Evolutionary conservation across 2,888 invertebrate species (phyloP).

Genomic region (Toxonevra muliebris): DNA sequence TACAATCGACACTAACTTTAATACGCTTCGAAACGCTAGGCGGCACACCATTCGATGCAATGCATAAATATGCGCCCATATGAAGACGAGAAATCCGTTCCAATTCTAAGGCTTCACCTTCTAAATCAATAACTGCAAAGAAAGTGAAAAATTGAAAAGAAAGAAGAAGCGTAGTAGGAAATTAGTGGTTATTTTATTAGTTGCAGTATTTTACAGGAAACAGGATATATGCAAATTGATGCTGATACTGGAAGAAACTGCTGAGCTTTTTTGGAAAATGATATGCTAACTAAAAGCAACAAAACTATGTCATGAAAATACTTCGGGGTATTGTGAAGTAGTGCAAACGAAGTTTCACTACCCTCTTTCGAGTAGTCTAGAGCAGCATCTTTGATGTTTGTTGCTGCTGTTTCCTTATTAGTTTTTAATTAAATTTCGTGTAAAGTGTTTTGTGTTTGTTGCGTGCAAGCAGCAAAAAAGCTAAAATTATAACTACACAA

Average conservation of each 20-base stretch:
- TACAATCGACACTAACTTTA: constrained; percentile 93
- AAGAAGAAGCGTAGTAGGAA: constrained; percentile 4
- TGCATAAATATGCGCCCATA: constrained; percentile 93
- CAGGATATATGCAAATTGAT: no score
- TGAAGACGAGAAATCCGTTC: constrained; percentile 85
- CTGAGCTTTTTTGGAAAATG: no score
- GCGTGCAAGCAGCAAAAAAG: constrained; percentile 21
- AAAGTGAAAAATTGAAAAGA: constrained; percentile 8
- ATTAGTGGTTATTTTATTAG: not conserved
- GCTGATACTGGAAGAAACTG: no score
- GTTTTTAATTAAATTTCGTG: constrained; percentile 39
- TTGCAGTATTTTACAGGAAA: no score
- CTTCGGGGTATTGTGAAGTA: no score
- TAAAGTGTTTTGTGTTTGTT: constrained; percentile 21
- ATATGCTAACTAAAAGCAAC: no score
- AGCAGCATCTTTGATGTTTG: not conserved
- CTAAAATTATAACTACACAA: no score
- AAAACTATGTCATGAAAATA: no score
- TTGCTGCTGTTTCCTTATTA: constrained; percentile 28
- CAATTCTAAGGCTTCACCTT: constrained; percentile 85
- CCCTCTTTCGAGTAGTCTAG: no score
- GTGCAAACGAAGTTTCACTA: no score
- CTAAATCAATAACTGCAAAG: constrained; percentile 79
- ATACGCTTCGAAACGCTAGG: constrained; percentile 91
- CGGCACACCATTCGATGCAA: constrained; percentile 84